Conservation (phyloP, 2,888 invertebrate species). For the Yponomeuta evonymella region DNA sequence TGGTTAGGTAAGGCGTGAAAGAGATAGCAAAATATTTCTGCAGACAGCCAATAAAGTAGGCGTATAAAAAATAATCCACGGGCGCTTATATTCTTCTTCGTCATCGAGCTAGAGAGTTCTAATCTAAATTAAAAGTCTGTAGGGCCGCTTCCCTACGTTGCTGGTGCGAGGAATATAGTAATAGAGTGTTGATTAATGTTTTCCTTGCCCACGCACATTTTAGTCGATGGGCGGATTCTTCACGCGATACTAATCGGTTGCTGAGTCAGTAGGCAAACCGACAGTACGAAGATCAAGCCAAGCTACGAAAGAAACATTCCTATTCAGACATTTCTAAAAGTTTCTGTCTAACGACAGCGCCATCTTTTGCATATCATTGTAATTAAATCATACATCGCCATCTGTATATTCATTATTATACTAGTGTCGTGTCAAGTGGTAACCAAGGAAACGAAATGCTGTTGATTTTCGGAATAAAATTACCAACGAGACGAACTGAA, state of each 20-base stretch:
- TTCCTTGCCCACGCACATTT: conserved; percentile 4
- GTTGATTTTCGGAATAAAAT: no score
- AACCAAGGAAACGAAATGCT: no score
- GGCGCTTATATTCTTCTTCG: neutral
- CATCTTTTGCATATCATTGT: no score
- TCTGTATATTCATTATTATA: no score
- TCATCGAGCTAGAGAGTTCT: neutral
- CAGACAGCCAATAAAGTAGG: neutral
- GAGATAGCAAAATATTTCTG: neutral
- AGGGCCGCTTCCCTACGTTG: neutral
- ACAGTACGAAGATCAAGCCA: conserved; percentile 13
- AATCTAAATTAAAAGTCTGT: neutral
- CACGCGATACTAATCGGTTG: conserved; percentile 41
- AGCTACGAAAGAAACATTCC: no score
- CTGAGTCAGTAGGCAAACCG: conserved; percentile 40
- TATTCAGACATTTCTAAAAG: neutral
- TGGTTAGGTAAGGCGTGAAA: neutral
- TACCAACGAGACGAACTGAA: no score
- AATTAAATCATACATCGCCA: no score
- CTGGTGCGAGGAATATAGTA: neutral
- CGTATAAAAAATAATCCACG: neutral
- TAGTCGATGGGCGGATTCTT: neutral
- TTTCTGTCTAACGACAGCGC: no score
- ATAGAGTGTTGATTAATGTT: neutral
- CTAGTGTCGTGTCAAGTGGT: no score